Percentiles rank a stretch among this genome's conserved stretches.
These are phyloP conservation scores for Sphecodes monilicornis DNA, from an alignment of 2,888 invertebrate genomes.

Conservation along the genomic window DNA sequence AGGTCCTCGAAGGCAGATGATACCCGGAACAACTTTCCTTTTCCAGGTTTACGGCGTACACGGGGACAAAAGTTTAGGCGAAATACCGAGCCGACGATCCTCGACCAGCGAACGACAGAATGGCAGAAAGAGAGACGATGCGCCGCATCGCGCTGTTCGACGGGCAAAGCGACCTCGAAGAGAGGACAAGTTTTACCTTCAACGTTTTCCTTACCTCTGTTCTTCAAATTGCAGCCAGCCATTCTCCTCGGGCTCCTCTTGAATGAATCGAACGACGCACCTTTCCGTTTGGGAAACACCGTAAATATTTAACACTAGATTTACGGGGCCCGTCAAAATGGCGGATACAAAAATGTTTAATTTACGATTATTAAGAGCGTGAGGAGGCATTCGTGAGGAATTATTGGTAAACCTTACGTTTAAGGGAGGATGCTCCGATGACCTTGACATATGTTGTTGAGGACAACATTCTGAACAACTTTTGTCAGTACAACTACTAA, in stretches of 20 bases:
- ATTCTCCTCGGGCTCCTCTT: background rate
- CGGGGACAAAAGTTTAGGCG: conserved; percentile 13
- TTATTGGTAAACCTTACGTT: too few relatives aligned
- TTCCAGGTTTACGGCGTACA: conserved; percentile 36
- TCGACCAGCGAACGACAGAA: background rate
- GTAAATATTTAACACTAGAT: too few relatives aligned
- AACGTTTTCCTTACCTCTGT: background rate
- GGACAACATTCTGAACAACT: too few relatives aligned
- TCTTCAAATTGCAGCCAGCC: background rate
- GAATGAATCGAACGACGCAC: background rate
- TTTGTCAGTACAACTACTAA: too few relatives aligned
- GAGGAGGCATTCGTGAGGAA: too few relatives aligned
- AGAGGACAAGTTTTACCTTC: conserved; percentile 42
- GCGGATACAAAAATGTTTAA: too few relatives aligned
- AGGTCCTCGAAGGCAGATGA: conserved; percentile 42
- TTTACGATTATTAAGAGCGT: too few relatives aligned
- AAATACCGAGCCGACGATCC: conserved; percentile 34
- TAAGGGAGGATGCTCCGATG: too few relatives aligned
- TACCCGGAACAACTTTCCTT: conserved; percentile 71
- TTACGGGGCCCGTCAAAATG: too few relatives aligned
- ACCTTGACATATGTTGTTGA: too few relatives aligned
- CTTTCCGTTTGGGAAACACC: too few relatives aligned
- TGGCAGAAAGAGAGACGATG: background rate
- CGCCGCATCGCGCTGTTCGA: background rate
- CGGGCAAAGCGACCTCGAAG: background rate